These are phyloP conservation scores for Diloba caeruleocephala DNA, from an alignment of 2,888 invertebrate species.

Conservation along the genomic window DNA sequence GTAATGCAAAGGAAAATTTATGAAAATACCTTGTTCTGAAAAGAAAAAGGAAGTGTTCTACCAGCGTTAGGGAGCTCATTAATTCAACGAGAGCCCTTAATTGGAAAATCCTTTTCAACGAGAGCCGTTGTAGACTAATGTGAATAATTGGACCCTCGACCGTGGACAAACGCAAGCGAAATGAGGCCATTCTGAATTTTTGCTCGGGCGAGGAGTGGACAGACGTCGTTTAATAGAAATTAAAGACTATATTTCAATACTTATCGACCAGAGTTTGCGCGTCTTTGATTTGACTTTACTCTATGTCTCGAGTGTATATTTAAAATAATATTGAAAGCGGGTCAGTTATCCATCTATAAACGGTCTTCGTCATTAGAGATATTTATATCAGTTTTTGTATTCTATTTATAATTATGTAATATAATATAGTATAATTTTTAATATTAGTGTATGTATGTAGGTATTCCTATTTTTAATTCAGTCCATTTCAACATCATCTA, in stretches of 20 bases:
- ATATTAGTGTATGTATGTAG: too few species aligned
- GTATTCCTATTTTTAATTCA: too few species aligned
- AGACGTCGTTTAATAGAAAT: conserved; percentile 57
- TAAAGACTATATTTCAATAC: conserved; percentile 56
- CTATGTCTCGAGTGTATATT: not conserved
- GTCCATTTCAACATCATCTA: too few species aligned
- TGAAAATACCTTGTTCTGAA: conserved; percentile 50
- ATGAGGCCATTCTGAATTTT: conserved; percentile 67
- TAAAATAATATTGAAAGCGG: not conserved
- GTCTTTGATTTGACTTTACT: not conserved
- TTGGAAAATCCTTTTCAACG: conserved; percentile 79
- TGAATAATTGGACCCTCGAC: conserved; percentile 77
- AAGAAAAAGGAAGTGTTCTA: conserved; percentile 71
- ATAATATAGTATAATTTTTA: too few species aligned
- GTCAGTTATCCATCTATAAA: too few species aligned
- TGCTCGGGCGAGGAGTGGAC: conserved; percentile 54
- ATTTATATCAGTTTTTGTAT: too few species aligned
- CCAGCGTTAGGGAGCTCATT: conserved; percentile 71
- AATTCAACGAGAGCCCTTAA: conserved; percentile 75
- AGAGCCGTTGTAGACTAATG: conserved; percentile 70
- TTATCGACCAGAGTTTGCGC: conserved; percentile 25
- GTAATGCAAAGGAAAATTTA: conserved; percentile 19
- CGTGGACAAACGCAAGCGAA: conserved; percentile 70
- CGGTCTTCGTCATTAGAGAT: too few species aligned
- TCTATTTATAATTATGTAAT: too few species aligned